Conservation (phyloP, 2,113 vertebrate genomes). For the Oncorhynchus mykiss region DNA sequence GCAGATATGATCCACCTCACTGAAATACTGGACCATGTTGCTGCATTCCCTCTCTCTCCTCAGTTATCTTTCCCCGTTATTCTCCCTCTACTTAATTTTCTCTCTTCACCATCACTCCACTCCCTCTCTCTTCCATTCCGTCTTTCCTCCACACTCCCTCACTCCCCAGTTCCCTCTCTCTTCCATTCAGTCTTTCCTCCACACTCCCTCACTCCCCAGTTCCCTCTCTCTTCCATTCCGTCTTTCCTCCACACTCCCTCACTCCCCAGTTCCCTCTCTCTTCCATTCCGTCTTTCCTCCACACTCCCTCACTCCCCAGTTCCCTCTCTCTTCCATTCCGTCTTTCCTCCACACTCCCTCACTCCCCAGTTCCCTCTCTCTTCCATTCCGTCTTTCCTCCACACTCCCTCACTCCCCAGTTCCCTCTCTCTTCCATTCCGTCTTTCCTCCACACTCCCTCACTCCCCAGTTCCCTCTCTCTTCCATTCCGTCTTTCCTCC, state of each 20-base stretch:
- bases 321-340: too few species aligned
- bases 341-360: background rate
- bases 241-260: background rate
- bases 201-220: background rate
- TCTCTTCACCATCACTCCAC: background rate
- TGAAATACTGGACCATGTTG: too few species aligned
- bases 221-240: background rate
- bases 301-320: background rate
- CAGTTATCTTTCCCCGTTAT: too few species aligned
- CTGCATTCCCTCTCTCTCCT: background rate
- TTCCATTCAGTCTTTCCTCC: too few species aligned
- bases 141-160: background rate
- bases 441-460: background rate
- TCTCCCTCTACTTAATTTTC: too few species aligned
- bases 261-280: too few species aligned
- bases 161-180: too few species aligned
- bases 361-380: background rate
- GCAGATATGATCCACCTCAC: background rate
- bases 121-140: background rate
- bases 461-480: too few species aligned
- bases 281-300: background rate
- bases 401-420: background rate
- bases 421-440: background rate
- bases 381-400: background rate
- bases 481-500: too few species aligned